Evolutionary conservation across 2,797 vertebrate species (phyloP).

Genomic region (Xenops minutus): DNA sequence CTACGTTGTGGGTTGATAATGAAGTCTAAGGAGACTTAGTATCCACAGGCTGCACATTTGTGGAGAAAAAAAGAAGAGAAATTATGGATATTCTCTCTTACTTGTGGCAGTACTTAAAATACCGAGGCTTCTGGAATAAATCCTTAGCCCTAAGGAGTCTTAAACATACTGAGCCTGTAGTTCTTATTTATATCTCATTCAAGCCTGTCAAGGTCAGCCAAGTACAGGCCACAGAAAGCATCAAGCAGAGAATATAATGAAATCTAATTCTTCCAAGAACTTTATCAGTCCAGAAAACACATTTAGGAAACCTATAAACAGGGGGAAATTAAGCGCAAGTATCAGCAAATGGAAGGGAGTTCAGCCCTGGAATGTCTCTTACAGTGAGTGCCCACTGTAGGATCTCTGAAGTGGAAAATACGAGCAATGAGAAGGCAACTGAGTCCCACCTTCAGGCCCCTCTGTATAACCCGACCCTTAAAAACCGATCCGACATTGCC

Average conservation of each 20-base stretch:
- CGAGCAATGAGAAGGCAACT: rapidly evolving
- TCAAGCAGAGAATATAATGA: background rate
- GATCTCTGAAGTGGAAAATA: background rate
- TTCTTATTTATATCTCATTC: background rate
- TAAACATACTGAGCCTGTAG: background rate
- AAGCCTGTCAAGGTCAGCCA: background rate
- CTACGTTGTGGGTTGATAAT: background rate
- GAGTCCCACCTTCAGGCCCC: rapidly evolving
- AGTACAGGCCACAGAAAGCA: background rate
- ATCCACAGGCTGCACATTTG: background rate
- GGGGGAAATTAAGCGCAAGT: background rate
- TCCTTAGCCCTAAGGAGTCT: background rate
- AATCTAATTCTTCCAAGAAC: background rate
- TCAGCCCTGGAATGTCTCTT: background rate
- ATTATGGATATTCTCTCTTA: background rate
- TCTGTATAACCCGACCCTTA: rapidly evolving
- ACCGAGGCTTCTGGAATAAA: background rate
- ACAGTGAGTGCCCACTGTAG: rapidly evolving
- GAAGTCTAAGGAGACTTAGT: background rate
- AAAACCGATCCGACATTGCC: constrained; percentile 36
- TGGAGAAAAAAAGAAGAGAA: background rate
- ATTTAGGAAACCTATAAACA: background rate
- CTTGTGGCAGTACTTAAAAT: background rate
- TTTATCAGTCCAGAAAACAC: background rate
- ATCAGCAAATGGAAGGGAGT: background rate